Evolutionary conservation across 2,797 vertebrate genomes (phyloP), one percentile per base, ranked within the genome.

Genomic region (Coregonus suidteri): DNA sequence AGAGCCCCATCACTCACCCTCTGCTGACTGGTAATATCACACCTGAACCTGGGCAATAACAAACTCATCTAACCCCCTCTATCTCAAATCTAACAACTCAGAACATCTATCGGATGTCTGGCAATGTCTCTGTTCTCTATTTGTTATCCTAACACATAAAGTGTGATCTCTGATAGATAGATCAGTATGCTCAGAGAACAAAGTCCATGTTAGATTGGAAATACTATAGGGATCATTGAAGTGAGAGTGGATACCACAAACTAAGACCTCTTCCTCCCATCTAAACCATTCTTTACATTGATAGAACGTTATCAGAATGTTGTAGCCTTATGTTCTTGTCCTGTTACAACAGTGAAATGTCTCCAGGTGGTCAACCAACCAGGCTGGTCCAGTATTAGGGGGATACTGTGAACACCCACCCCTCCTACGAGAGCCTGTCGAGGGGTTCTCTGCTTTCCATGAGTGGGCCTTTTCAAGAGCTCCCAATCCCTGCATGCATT

Each of bases 401-500:
- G 37, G 11, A 47, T 37, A 30, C 20, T 13, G n/a, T 71, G 69
- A 71, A 51, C 37, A 20, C 47, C n/a, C 37, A 20, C 41, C n/a
- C 69, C 20, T n/a, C 37, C 41, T 4, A 25, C 6, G 15, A 71
- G 41, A 25, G 69, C 69, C 37, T 71, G 18, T 52, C 69, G n/a
- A 4, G 41, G 69, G 69, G 69, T 9, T 47, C 18, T 51, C 35
- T 13, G 47, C n/a, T 13, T 54, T 31, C 6, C 30, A 56, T 1
- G 30, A 35, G 53, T 34, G 53, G 15, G 52, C 47, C 74, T 79
- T 47, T 77, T 74, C 56, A 76, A 37, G 3, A 70, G 77, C 70
- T 52, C 56, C 41, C 78, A 83, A 73, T 81, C 65, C 79, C n/a
- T 11, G 76, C 85, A 85, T 84, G 80, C 89, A 88, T 79, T 83